These are phyloP conservation scores for Argyresthia albistria DNA, from an alignment of 2,888 invertebrate genomes.

Conservation along the genomic window DNA sequence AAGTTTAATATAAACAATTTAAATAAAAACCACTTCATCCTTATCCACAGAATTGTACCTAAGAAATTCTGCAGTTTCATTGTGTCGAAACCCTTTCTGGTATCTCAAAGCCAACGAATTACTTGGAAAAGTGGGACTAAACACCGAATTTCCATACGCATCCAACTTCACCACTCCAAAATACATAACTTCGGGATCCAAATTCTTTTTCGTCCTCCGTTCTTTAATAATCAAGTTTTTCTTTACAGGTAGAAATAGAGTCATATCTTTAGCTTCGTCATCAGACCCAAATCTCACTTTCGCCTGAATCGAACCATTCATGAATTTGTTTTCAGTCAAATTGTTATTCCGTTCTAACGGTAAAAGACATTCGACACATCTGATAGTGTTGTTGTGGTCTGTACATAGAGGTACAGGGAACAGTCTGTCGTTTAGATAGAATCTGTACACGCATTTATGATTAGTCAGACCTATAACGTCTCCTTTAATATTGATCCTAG, in stretches of 20 bases:
- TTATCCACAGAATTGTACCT: constrained; percentile 29
- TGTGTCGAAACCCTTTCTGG: constrained; percentile 49
- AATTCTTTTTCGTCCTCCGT: constrained; percentile 23
- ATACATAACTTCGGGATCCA: constrained; percentile 34
- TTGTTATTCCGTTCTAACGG: constrained; percentile 30
- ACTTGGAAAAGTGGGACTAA: constrained; percentile 31
- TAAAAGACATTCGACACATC: constrained; percentile 64
- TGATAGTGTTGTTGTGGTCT: constrained; percentile 50
- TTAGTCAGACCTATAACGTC: constrained; percentile 30
- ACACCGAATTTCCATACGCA: constrained; percentile 37
- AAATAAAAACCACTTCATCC: constrained; percentile 39
- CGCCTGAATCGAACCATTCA: constrained; percentile 57
- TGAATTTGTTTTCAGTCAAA: constrained; percentile 11
- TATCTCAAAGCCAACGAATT: constrained; percentile 55
- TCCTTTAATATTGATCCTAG: constrained; percentile 28
- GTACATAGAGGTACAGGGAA: constrained; percentile 65
- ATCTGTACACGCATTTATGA: constrained; percentile 69
- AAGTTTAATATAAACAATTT: constrained; percentile 1
- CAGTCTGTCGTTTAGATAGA: constrained; percentile 68
- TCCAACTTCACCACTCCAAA: constrained; percentile 52
- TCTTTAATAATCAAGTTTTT: constrained; percentile 47
- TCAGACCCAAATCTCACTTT: constrained; percentile 39
- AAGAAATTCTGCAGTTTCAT: constrained; percentile 16
- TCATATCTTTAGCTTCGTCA: constrained; percentile 33
- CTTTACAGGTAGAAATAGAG: constrained; percentile 45